Base-by-base conservation (phyloP, 2,797 vertebrate genomes). In the Peromyscus attwateri region DNA sequence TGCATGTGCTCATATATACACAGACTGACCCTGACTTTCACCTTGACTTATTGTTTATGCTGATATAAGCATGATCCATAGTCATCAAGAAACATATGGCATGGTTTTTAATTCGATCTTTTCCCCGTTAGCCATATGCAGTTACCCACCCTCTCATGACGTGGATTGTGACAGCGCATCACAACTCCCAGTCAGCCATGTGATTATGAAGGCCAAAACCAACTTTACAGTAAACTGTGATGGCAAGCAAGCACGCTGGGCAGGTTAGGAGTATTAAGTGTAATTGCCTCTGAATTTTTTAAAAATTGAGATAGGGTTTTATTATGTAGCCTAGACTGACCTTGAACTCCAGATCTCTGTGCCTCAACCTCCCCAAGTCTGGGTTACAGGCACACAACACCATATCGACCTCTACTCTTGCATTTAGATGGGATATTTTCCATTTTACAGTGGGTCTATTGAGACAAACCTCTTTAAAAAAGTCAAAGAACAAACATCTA, bases 151-250 rank as follows among this genome's bases (percentile, higher is more conserved):
- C 43, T 66, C 31, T 76, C 13, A 25, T 29, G 66, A 57, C 3
- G 0, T 0, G 2, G 31, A 6, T 0, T 17, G 49, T 9, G 8
- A 37, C 10, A 52, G 34, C 5, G 12, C 10, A 23, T 21, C 70
- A 31, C n/a, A 12, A 3, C 34, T 91, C 17, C 17, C 25, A 27
- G 73, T 49, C 62, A 34, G 40, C 40, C 25, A 31, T 10, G 0
- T 62, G 40, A 62, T 52, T 27, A 10, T 16, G 31, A 95, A 21
- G 37, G 29, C 19, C 31, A 37, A 37, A 85, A 8, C 7, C 31
- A 10, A 60, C 75, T 60, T 16, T 25, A 52, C 29, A 34, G 2
- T 21, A 10, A n/a, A 80, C 9, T 34, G 37, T 46, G 40, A 14
- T 71, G 19, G 43, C 64, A 43, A 52, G 9, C 52, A 62, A 46